phyloP scores from a whole-genome alignment of 2,888 invertebrate species.

The Horisme vitalbata region DNA sequence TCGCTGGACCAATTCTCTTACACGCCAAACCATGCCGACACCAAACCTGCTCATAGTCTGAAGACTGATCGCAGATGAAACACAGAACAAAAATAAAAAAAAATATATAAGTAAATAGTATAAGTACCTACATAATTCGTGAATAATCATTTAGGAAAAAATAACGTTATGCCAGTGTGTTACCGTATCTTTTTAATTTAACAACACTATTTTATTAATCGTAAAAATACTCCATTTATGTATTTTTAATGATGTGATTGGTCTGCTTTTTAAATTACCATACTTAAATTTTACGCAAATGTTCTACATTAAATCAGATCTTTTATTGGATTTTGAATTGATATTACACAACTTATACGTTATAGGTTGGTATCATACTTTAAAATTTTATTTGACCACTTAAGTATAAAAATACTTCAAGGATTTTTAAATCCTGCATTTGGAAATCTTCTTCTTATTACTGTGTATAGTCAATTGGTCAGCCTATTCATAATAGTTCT shows the following conservation, averaged over 20 bases:
- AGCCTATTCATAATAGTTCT: too few species aligned
- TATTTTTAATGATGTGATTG: slow-evolving; percentile 61
- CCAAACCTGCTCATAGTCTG: too few species aligned
- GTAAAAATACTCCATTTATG: slow-evolving; percentile 60
- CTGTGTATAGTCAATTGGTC: too few species aligned
- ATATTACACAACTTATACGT: neutral
- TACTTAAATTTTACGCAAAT: slow-evolving; percentile 17
- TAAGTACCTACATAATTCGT: neutral
- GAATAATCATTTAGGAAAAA: slow-evolving; percentile 52
- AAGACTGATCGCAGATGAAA: too few species aligned
- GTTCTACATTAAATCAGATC: slow-evolving; percentile 3
- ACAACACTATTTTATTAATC: slow-evolving; percentile 68
- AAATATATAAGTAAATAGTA: neutral
- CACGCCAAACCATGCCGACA: too few species aligned
- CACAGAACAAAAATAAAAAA: too few species aligned
- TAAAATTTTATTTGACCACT: too few species aligned
- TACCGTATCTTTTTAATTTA: slow-evolving; percentile 61
- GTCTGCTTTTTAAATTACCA: slow-evolving; percentile 49
- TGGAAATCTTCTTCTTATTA: too few species aligned
- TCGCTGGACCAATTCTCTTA: too few species aligned
- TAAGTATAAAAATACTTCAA: too few species aligned
- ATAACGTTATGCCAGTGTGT: slow-evolving; percentile 62
- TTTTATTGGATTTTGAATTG: neutral
- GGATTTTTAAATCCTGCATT: too few species aligned
- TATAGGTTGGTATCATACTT: neutral